Evolutionary conservation across 37 sponge, comb jelly and placozoan genomes (phyloP).

Genomic region (Aplysina aerophoba): DNA sequence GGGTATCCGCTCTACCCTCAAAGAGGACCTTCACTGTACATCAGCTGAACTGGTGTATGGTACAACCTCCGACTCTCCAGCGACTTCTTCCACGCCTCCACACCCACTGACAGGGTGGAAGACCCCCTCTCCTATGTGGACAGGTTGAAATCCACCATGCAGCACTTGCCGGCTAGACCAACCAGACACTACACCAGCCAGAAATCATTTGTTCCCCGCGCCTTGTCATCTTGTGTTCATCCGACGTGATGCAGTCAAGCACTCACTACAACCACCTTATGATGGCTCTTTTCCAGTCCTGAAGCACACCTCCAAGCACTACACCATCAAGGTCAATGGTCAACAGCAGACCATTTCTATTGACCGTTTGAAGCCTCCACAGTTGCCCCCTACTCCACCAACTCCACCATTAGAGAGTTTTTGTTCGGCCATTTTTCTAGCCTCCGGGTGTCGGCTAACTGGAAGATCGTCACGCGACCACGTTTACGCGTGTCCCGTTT

Average conservation of each 20-base stretch:
- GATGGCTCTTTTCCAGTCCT: conserved; percentile 54
- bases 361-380: conserved; percentile 68
- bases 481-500: too few species aligned
- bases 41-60: neutral
- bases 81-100: neutral
- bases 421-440: too few species aligned
- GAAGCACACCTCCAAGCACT: conserved; percentile 52
- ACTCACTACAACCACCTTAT: conserved; percentile 57
- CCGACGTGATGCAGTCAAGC: conserved; percentile 51
- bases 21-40: neutral
- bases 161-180: conserved; percentile 4
- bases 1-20: neutral
- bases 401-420: too few species aligned
- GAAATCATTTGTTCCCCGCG: too few species aligned
- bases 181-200: neutral
- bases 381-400: too few species aligned
- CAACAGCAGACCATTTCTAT: conserved; percentile 54
- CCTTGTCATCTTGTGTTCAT: conserved; percentile 46
- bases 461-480: too few species aligned
- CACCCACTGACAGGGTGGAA: neutral
- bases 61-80: neutral
- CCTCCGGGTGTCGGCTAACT: too few species aligned
- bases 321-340: conserved; percentile 62
- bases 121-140: conserved; percentile 12
- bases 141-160: conserved; percentile 48